Conservation (phyloP, 2,113 vertebrate genomes). For the Rostratula benghalensis region DNA sequence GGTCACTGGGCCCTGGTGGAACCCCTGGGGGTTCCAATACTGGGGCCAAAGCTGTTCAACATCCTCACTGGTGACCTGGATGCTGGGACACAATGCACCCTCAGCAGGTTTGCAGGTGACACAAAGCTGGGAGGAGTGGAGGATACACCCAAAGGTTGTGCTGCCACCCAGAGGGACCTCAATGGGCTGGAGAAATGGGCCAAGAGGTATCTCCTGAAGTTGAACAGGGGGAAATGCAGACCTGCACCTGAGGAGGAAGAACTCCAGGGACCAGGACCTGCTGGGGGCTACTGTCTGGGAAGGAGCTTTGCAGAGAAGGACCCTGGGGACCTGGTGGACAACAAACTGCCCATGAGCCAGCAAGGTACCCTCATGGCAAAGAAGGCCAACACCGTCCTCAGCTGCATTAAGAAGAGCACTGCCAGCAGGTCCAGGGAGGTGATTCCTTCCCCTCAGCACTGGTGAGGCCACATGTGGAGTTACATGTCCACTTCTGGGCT, state of each 20-base stretch:
- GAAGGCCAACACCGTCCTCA: not conserved
- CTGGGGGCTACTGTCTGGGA: not conserved
- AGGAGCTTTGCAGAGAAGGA: not conserved
- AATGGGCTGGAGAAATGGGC: not conserved
- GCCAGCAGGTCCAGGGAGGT: not conserved
- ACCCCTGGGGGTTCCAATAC: not conserved
- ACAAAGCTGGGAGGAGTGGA: not conserved
- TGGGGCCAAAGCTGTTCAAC: not conserved
- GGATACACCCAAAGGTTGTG: not conserved
- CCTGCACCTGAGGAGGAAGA: not conserved
- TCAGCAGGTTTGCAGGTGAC: not conserved
- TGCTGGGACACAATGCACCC: not conserved
- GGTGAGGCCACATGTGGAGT: not conserved
- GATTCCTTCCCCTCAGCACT: not conserved
- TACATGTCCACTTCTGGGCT: not conserved
- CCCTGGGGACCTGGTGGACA: not conserved
- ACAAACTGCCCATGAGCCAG: not conserved
- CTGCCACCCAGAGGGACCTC: not conserved
- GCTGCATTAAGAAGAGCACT: not conserved
- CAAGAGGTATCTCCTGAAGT: not conserved
- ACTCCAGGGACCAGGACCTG: too few species aligned
- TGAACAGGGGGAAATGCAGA: not conserved
- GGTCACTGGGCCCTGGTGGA: too few species aligned
- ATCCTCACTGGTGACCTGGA: not conserved
- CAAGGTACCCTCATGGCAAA: not conserved